These are phyloP conservation scores for Folsomia manolachei DNA, from an alignment of 2,888 invertebrate species.

Conservation along the genomic window DNA sequence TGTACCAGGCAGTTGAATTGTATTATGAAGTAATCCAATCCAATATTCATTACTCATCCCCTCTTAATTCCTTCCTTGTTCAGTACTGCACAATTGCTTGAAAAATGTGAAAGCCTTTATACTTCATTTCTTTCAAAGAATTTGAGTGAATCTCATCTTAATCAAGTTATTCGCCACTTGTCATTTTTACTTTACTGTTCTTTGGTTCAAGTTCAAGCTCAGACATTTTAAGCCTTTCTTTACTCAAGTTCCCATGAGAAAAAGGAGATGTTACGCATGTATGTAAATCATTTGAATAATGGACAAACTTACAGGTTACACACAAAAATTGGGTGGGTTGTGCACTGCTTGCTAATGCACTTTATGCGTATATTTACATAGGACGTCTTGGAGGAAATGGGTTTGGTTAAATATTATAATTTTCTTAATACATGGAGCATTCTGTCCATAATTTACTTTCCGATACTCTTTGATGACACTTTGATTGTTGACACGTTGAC, in stretches of 20 bases:
- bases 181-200: conserved; percentile 7
- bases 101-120: no score
- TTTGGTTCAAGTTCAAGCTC: background rate
- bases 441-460: background rate
- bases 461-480: background rate
- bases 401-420: no score
- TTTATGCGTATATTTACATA: no score
- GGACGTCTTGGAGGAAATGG: background rate
- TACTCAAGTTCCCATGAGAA: background rate
- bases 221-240: no score
- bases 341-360: no score
- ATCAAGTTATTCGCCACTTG: conserved; percentile 9
- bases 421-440: no score
- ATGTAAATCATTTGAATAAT: no score
- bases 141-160: conserved; percentile 3
- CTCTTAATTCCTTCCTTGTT: background rate
- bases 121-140: background rate
- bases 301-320: no score
- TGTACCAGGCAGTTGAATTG: no score
- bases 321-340: no score
- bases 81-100: no score
- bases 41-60: background rate
- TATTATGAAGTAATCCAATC: no score
- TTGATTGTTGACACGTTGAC: background rate
- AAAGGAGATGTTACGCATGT: background rate